phyloP scores from a whole-genome alignment of 2,888 invertebrate genomes.

The Galerucella calmariensis region DNA sequence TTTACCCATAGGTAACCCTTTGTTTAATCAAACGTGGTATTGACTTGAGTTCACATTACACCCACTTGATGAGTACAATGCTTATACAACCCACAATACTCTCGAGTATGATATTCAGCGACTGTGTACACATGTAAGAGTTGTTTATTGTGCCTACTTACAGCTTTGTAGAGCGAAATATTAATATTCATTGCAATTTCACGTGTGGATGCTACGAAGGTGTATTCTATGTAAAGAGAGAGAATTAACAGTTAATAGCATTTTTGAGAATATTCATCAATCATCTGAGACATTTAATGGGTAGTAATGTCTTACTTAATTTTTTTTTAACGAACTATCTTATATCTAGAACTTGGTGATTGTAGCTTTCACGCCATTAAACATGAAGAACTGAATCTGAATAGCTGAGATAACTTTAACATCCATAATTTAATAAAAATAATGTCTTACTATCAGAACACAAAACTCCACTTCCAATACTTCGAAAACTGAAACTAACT shows the following conservation, averaged over 20 bases:
- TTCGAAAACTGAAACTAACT: too few species aligned
- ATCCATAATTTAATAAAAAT: too few species aligned
- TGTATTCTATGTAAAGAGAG: conserved; percentile 28
- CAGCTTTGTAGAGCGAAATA: conserved; percentile 35
- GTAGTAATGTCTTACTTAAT: background rate
- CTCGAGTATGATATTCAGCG: conserved; percentile 40
- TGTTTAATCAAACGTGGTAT: background rate
- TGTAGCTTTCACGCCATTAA: background rate
- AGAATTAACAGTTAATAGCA: conserved; percentile 27
- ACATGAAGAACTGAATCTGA: background rate
- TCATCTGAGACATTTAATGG: conserved; percentile 27
- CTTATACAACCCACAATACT: conserved; percentile 49
- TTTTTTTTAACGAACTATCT: background rate
- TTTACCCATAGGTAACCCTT: conserved; percentile 2
- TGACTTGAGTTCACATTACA: conserved; percentile 20
- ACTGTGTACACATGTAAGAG: conserved; percentile 41
- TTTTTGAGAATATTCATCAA: conserved; percentile 29
- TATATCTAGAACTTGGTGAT: background rate
- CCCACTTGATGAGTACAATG: conserved; percentile 31
- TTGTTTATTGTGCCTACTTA: conserved; percentile 40
- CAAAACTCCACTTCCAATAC: too few species aligned
- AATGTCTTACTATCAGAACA: too few species aligned
- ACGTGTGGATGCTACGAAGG: conserved; percentile 31
- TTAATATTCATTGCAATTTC: conserved; percentile 36
- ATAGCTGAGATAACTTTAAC: background rate